These are phyloP conservation scores for Diadegma fenestrale DNA, from an alignment of 2,888 invertebrate genomes.

Conservation along the genomic window DNA sequence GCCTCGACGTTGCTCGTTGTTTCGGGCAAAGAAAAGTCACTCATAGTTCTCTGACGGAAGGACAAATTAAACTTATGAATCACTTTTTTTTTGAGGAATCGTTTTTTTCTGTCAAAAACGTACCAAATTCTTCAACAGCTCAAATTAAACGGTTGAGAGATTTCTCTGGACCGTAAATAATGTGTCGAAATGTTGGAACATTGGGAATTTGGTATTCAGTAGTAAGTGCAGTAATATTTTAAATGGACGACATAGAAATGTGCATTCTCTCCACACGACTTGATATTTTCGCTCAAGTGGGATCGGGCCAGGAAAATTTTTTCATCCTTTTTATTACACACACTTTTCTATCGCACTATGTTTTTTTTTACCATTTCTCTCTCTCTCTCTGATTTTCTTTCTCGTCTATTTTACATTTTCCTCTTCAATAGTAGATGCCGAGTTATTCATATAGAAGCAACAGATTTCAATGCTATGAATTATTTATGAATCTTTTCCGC, in stretches of 20 bases:
- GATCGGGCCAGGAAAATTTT: constrained; percentile 40
- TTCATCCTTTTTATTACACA: constrained; percentile 43
- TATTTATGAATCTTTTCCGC: constrained; percentile 71
- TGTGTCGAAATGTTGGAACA: neutral
- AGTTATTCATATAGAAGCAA: constrained; percentile 70
- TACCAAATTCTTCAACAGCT: neutral
- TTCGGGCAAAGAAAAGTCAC: too few relatives aligned
- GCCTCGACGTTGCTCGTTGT: too few relatives aligned
- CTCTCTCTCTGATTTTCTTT: constrained; percentile 30
- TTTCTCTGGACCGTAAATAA: neutral
- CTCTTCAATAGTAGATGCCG: constrained; percentile 45
- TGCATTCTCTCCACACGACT: constrained; percentile 22
- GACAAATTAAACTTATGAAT: too few relatives aligned
- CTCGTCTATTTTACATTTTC: constrained; percentile 55
- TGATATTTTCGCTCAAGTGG: constrained; percentile 24
- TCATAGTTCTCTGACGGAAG: neutral
- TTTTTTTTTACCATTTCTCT: neutral
- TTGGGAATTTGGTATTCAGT: neutral
- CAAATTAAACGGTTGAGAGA: neutral
- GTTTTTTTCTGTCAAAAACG: too few relatives aligned
- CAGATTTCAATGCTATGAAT: constrained; percentile 73
- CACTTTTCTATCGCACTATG: neutral
- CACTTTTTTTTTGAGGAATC: too few relatives aligned
- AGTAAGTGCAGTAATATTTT: constrained; percentile 35
- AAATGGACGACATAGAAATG: constrained; percentile 38